Evolutionary conservation across 2,113 vertebrate species (phyloP).

Genomic region (Sclerurus mexicanus): DNA sequence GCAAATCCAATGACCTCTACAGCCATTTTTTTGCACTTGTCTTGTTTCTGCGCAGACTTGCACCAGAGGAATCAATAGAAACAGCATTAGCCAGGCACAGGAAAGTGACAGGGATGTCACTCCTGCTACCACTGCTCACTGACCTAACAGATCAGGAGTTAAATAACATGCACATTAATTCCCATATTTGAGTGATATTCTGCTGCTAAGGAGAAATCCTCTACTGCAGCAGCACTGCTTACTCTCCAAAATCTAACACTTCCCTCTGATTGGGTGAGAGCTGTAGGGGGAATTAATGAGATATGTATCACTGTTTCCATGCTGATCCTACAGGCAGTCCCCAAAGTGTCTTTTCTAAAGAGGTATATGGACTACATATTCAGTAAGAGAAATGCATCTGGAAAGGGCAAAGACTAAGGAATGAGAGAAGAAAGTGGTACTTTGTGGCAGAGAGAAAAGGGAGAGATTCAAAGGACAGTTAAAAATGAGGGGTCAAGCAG

Average conservation of each 20-base stretch:
- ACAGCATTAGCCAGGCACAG: neutral
- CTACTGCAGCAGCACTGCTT: neutral
- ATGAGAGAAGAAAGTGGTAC: neutral
- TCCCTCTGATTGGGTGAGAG: accelerated
- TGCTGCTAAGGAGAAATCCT: neutral
- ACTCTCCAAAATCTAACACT: neutral
- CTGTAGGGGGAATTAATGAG: neutral
- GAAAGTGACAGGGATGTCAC: neutral
- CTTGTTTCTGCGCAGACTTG: neutral
- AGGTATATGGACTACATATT: neutral
- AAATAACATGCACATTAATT: neutral
- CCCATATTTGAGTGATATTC: neutral
- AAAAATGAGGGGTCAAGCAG: neutral
- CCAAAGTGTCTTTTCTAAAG: neutral
- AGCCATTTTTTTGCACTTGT: neutral
- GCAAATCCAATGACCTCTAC: neutral
- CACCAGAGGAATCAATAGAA: neutral
- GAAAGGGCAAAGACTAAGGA: neutral
- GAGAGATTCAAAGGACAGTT: neutral
- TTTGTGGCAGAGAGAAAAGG: neutral
- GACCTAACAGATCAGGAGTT: neutral
- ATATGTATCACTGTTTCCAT: neutral
- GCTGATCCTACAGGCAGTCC: neutral
- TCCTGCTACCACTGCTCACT: neutral
- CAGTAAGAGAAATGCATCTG: neutral